A percentile compares a stretch with the other conserved stretches of the same genome.
These are phyloP conservation scores for Nettapus auritus DNA, from an alignment of 2,113 vertebrate species.

Conservation along the genomic window DNA sequence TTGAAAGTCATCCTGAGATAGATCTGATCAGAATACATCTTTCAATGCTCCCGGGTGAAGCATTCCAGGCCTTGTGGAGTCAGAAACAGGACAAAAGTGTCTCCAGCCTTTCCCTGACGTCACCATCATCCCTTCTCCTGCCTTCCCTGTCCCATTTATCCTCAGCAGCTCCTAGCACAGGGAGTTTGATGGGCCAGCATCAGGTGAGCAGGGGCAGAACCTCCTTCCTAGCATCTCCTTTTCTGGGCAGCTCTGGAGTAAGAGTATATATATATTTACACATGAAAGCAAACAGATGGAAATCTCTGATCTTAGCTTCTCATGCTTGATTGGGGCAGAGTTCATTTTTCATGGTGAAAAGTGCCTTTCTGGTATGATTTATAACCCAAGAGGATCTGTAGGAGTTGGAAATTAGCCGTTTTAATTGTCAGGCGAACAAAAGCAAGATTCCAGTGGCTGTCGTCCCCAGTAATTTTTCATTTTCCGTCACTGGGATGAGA, in stretches of 20 bases:
- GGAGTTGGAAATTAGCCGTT: conserved; percentile 66
- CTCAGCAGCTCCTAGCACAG: background rate
- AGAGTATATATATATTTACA: background rate
- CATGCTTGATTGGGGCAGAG: background rate
- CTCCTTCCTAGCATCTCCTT: background rate
- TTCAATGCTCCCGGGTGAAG: background rate
- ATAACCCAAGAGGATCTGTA: conserved; percentile 3
- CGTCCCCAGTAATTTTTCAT: conserved; percentile 50
- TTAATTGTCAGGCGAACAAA: conserved; percentile 70
- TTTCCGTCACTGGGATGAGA: conserved; percentile 61
- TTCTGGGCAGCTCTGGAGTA: too few relatives aligned
- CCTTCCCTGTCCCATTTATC: background rate
- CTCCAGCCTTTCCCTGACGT: background rate
- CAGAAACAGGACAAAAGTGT: background rate
- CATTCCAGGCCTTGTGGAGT: background rate
- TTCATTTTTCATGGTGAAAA: conserved; percentile 52
- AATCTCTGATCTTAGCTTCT: conserved; percentile 4
- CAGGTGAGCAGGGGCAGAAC: background rate
- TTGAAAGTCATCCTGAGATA: background rate
- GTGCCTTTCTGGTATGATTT: conserved; percentile 44
- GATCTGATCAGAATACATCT: background rate
- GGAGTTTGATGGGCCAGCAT: background rate
- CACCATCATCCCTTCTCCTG: fast-evolving
- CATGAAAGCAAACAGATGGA: background rate
- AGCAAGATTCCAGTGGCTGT: conserved; percentile 26